Evolutionary conservation across 2,888 invertebrate species (phyloP), one percentile per base, ranked within the genome.

Genomic region (Trilocha varians): DNA sequence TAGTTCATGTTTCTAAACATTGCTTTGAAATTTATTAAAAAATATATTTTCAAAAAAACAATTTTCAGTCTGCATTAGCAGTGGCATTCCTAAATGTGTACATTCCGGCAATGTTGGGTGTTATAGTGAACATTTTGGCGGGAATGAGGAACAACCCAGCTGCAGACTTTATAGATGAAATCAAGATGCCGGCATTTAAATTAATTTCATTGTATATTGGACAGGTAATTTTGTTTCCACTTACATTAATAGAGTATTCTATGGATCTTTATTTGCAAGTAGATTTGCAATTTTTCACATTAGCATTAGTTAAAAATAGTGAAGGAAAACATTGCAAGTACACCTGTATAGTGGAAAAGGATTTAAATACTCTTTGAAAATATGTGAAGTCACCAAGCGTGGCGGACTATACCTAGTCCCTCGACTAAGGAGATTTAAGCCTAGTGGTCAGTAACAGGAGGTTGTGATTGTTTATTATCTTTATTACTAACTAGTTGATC

Each of bases 21-120:
- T 4, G 6, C 3, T 17, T 16, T 2, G 15, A 32, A 16, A 13
- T 6, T 15, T 36, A 9, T 2, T 16, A 36, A 1, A 36, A 36
- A 16, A 36, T 16, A 3, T n/a, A 9, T 13, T 11, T 6, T 34
- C n/a, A 13, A 34, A 3, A 9, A 16, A 16, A 16, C 45, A 40
- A n/a, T 13, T 89, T 88, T 42, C 79, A 97, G 96, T 94, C 95
- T 45, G 96, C 97, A 3, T 74, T 97, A 43, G 88, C 91, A 40
- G 96, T 96, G 16, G 97, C 97, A 11, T 83, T 94, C 50, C 87
- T 97, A 44, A 98, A 97, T 68, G 94, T 97, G 43, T 91, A 95
- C 82, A 94, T 97, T 57, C 97, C 97, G 1, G 90, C 93, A 44
- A 79, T 93, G 60, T 87, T 97, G 44, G 97, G 97, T 15, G 90